Conservation (phyloP, 1,140 invertebrate genomes). For the Leguminivora glycinivorella region DNA sequence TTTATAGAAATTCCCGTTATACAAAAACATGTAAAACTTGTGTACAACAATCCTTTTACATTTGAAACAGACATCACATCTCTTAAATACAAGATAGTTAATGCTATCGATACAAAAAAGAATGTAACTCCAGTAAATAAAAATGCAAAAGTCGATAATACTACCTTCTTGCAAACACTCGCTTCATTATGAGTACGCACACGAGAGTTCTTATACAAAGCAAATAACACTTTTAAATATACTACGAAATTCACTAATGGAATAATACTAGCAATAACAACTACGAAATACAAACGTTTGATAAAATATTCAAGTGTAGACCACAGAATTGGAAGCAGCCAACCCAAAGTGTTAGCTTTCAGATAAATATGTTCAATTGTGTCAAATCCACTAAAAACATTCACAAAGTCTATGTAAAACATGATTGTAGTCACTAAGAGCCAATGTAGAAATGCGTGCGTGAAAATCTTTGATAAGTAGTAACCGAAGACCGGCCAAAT, state of each 20-base stretch:
- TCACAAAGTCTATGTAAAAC: background rate
- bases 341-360: background rate
- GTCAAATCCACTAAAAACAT: background rate
- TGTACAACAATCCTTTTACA: background rate
- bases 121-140: background rate
- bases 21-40: background rate
- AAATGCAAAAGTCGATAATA: background rate
- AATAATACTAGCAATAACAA: background rate
- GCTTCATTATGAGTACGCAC: background rate
- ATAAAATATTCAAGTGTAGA: constrained; percentile 1
- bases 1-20: background rate
- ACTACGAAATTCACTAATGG: background rate
- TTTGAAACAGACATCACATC: background rate
- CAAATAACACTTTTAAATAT: constrained; percentile 1
- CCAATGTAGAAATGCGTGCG: background rate
- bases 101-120: background rate
- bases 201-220: background rate
- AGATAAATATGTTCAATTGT: background rate
- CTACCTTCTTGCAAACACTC: background rate
- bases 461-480: background rate
- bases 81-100: background rate
- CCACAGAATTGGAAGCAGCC: background rate
- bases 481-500: background rate
- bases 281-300: background rate
- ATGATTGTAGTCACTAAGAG: background rate